phyloP scores from a whole-genome alignment of 2,113 vertebrate genomes.

The rabbit (Oryctolagus cuniculus) region mOryCun1.1 NC_091442.1:5167501-5168000 shows the following conservation, averaged over 20 bases:
- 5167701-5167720: conserved; percentile 91
- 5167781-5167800: conserved; percentile 34
- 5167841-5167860: conserved; percentile 67
- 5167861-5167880: conserved; percentile 67
- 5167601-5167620: background rate
- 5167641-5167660: accelerated
- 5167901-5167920: conserved; percentile 96
- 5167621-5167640: background rate
- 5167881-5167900: conserved; percentile 80
- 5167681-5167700: conserved; percentile 37
- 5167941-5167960: conserved; percentile 95
- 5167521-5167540: no score
- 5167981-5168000: conserved; percentile 95
- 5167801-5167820: conserved; percentile 67
- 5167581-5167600: background rate
- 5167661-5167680: background rate
- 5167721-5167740: conserved; percentile 81
- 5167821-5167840: conserved; percentile 41
- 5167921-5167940: conserved; percentile 95
- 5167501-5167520: no score
- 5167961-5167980: conserved; percentile 93
- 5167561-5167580: background rate
- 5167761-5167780: background rate
- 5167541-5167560: no score
- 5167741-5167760: conserved; percentile 19